Conservation (phyloP, 2,113 vertebrate genomes). For the Donacobius atricapilla region DNA sequence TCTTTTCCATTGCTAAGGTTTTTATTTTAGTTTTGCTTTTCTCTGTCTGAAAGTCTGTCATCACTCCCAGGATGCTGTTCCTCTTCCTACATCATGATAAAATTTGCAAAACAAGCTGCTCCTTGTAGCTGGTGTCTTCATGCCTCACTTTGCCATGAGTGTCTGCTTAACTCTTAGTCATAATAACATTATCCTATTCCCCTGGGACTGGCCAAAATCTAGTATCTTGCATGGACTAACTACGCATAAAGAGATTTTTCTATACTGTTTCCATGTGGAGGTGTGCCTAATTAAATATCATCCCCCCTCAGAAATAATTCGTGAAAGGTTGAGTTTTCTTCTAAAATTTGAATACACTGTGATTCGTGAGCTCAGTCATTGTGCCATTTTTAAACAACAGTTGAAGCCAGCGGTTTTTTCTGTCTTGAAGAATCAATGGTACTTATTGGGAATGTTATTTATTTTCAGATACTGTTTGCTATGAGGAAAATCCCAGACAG, state of each 20-base stretch:
- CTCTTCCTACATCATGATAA: background rate
- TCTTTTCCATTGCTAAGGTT: background rate
- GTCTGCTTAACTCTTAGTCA: background rate
- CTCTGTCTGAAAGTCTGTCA: background rate
- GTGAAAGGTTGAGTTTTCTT: background rate
- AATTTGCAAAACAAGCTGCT: background rate
- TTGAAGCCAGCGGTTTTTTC: background rate
- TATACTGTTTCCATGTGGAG: background rate
- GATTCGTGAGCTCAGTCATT: background rate
- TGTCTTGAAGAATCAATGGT: background rate
- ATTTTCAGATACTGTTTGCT: slow-evolving; percentile 82
- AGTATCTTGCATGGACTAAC: background rate
- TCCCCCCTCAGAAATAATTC: background rate
- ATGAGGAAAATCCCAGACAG: slow-evolving; percentile 83
- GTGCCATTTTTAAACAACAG: background rate
- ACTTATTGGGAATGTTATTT: background rate
- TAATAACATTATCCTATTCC: background rate
- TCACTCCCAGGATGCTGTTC: background rate
- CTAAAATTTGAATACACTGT: background rate
- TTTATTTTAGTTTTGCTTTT: background rate
- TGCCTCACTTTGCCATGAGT: background rate
- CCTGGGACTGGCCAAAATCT: background rate
- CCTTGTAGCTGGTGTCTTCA: background rate
- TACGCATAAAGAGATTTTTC: background rate
- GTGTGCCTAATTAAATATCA: background rate